A percentile compares a stretch with the other conserved stretches of the same genome.
Conservation (phyloP, 2,113 vertebrate species). For the Solea senegalensis region DNA sequence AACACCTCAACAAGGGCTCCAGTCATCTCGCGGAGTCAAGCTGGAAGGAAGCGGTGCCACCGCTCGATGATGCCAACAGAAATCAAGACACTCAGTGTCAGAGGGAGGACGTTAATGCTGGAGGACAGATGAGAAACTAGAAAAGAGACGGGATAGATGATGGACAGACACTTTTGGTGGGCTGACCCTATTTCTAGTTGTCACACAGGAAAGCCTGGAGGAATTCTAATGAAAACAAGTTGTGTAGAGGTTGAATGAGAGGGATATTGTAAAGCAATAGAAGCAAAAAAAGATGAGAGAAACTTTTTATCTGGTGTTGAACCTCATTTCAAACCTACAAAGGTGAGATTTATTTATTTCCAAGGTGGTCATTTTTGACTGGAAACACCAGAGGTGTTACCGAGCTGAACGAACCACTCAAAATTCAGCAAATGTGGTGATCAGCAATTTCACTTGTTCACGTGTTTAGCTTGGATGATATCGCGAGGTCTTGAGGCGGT, state of each 20-base stretch:
- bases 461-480: too few species aligned
- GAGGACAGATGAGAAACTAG: conserved; percentile 9
- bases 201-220: conserved; percentile 23
- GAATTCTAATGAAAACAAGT: conserved; percentile 4
- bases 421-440: too few species aligned
- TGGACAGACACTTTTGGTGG: conserved; percentile 35
- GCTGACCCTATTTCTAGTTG: conserved; percentile 18
- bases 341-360: too few species aligned
- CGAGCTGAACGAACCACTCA: too few species aligned
- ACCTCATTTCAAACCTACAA: too few species aligned
- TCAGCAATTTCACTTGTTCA: too few species aligned
- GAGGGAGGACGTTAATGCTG: conserved; percentile 10
- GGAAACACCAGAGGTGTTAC: too few species aligned
- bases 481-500: too few species aligned
- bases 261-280: conserved; percentile 20
- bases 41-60: conserved; percentile 44
- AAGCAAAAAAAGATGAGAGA: conserved; percentile 45
- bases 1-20: conserved; percentile 77
- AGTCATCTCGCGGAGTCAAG: conserved; percentile 64
- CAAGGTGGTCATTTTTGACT: too few species aligned
- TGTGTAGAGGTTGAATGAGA: conserved; percentile 14
- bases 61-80: conserved; percentile 56
- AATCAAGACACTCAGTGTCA: conserved; percentile 38
- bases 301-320: too few species aligned
- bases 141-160: conserved; percentile 34